Percentiles rank a stretch among this genome's conserved stretches.
Evolutionary conservation across 2,113 vertebrate species (phyloP).

Genomic region (Sitta europaea): DNA sequence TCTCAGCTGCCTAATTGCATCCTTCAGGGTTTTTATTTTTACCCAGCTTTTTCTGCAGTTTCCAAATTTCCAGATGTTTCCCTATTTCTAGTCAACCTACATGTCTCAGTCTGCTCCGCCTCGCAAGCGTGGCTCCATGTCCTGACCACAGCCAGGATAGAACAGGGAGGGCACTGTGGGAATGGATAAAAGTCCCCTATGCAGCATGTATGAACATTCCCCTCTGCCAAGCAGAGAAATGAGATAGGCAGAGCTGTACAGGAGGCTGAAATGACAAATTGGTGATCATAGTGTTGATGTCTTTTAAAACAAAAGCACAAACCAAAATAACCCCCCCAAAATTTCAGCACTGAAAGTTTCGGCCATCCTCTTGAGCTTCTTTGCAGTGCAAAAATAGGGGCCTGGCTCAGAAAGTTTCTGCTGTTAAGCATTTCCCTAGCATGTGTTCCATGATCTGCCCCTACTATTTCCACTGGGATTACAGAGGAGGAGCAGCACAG

Average conservation of each 20-base stretch:
- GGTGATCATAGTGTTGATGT: background rate
- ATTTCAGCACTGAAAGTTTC: background rate
- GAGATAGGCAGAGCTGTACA: background rate
- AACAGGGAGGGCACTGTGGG: background rate
- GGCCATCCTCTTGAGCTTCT: background rate
- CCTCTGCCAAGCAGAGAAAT: background rate
- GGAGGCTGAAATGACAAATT: background rate
- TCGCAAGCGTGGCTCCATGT: accelerated
- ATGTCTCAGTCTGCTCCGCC: background rate
- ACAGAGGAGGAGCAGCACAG: background rate
- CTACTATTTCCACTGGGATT: background rate
- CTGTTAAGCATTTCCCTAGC: background rate
- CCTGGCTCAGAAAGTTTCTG: background rate
- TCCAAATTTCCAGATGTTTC: background rate
- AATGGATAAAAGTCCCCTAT: background rate
- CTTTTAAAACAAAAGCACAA: background rate
- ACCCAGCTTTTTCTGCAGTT: background rate
- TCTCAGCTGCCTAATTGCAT: background rate
- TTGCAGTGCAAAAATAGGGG: background rate
- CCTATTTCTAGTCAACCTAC: background rate
- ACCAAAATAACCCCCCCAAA: background rate
- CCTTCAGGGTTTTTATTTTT: background rate
- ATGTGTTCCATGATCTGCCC: background rate
- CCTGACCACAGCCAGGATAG: background rate
- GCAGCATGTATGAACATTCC: background rate